Evolutionary conservation across 2,888 invertebrate genomes (phyloP).

Genomic region (Girardia tigrina): DNA sequence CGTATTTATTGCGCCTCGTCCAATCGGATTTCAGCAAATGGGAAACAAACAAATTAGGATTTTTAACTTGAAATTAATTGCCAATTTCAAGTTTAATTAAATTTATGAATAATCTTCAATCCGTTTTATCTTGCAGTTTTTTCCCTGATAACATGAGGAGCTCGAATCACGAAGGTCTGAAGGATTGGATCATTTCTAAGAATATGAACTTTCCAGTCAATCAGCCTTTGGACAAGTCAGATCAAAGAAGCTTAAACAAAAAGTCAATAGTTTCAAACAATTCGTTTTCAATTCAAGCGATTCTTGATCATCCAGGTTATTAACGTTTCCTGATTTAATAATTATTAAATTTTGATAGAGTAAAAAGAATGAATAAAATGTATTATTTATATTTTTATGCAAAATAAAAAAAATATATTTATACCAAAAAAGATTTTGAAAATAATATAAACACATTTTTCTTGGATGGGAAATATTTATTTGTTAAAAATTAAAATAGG

Average conservation of each 20-base stretch:
- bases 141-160: neutral
- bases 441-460: no score
- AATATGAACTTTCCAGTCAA: neutral
- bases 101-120: neutral
- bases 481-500: no score
- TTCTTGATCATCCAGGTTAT: neutral
- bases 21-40: neutral
- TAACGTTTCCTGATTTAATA: no score
- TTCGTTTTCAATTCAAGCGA: neutral
- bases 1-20: neutral
- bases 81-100: neutral
- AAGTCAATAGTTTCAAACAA: neutral
- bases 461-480: no score
- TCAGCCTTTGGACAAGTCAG: neutral
- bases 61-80: neutral
- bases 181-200: neutral
- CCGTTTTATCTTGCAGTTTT: neutral
- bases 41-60: neutral
- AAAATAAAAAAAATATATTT: no score
- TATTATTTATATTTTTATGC: no score
- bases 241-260: neutral
- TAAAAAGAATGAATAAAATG: no score
- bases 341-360: no score
- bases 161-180: neutral
- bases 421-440: no score